Evolutionary conservation across 2,888 invertebrate genomes (phyloP), one percentile per base, ranked within the genome.

Genomic region (Orthosia incerta): DNA sequence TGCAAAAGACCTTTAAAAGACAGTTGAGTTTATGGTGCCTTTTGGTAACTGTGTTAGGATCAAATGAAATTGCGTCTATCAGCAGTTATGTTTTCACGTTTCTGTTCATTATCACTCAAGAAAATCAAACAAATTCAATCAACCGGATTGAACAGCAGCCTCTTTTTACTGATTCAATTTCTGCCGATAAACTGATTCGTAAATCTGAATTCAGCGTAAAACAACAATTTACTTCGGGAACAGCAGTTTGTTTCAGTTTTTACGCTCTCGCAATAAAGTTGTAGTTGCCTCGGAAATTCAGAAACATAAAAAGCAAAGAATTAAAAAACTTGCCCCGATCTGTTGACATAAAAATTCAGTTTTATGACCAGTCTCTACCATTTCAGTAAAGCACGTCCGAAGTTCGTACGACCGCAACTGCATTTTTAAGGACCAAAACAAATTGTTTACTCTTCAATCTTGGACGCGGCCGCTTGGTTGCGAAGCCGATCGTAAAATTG

Each of bases 281-380:
- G 84, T 74, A 80, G 76, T 85, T 72, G 63, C 56, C 57, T 76
- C 48, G n/a, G 73, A 81, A 87, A 88, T 88, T 88, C 73, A 86
- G 65, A 84, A 87, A 88, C 88, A 89, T 90, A 91, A 91, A 91
- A 89, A 86, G 86, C 80, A 71, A 86, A 84, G 89, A 92, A 93
- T 92, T 92, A 92, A 93, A 94, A 94, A 94, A 93, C 87, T 94
- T 94, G 89, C 76, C 61, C 74, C 83, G 87, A 90, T 91, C 88
- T 85, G 90, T 90, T 90, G 90, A 90, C 91, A 91, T 94, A 92
- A 93, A 93, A 92, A 91, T 87, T 89, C 88, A 88, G 89, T 91
- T 94, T 93, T 93, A 93, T 90, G 92, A 90, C 83, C 87, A 88
- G 79, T 77, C 66, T 82, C 45, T 56, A 69, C 75, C 79, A 75